Percentiles rank a stretch among this genome's conserved stretches.
Conservation (phyloP, 2,797 vertebrate species). For the Buphagus erythrorhynchus region DNA sequence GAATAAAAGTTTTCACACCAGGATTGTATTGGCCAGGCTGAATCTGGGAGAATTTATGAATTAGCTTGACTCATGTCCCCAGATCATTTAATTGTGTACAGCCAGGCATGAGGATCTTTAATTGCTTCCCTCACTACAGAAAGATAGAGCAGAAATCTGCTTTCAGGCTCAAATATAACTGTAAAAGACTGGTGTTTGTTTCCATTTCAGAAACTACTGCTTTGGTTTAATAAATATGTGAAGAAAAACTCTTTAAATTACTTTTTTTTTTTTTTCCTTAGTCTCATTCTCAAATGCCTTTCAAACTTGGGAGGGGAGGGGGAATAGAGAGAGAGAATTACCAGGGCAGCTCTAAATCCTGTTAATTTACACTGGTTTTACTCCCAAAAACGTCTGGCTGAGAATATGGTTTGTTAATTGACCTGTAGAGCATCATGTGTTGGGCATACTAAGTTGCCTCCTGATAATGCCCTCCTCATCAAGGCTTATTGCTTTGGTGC, state of each 20-base stretch:
- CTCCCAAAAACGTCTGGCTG: neutral
- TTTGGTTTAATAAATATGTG: neutral
- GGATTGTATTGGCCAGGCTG: neutral
- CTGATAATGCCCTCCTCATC: neutral
- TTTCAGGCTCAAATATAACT: neutral
- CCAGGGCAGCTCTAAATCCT: neutral
- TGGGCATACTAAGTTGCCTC: neutral
- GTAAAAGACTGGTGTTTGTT: neutral
- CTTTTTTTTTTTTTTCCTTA: neutral
- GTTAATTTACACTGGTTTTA: neutral
- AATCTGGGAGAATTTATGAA: neutral
- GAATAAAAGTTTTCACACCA: neutral
- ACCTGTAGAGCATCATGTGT: neutral
- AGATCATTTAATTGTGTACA: neutral
- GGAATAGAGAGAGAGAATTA: neutral
- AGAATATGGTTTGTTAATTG: slow-evolving; percentile 8
- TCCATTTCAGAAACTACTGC: neutral
- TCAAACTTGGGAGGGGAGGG: neutral
- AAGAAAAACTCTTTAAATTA: neutral
- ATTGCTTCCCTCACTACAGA: neutral
- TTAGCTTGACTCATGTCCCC: neutral
- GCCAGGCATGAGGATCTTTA: neutral
- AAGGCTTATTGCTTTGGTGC: neutral
- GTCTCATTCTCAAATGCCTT: neutral
- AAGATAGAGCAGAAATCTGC: neutral